Base-by-base conservation (phyloP, 2,113 vertebrate genomes). In the Myotis davidii region DNA sequence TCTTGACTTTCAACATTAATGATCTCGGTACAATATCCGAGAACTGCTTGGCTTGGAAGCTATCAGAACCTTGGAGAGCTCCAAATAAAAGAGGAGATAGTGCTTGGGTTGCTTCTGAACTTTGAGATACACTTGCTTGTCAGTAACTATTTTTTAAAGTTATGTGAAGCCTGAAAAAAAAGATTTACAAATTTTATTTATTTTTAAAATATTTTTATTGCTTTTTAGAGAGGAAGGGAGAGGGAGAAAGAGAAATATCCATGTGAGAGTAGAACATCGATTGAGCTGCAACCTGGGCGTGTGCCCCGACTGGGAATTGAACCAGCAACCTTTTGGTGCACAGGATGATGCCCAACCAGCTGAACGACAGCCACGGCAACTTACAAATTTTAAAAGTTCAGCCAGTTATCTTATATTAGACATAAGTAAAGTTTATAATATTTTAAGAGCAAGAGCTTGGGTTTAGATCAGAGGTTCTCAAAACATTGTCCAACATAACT, bases 21-120 rank as follows among this genome's bases (percentile, higher is more conserved):
- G 56, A 29, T 42, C 16, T 81, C 2, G 17, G 9, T 76, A 32
- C 11, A n/a, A 6, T 12, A 10, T 32, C 77, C 77, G 70, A 72
- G 23, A 82, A 76, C n/a, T 69, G 18, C 90, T 67, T 32, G 12
- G 9, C 37, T 65, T 56, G 17, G 9, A 90, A 14, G 11, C 6
- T 88, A 4, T 97, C 93, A 96, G 97, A 85, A 97, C 97, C 96
- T 90, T 94, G 97, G 97, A 97, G 90, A 97, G 97, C 83, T 95
- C 97, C 73, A 85, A 18, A 32, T 79, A 90, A 18, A 74, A 27
- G 14, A 0, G 0, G 13, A 12, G 7, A 29, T 88, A 5, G 11
- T 64, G 1, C 23, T 64, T 93, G 27, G 1, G 34, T 94, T 86
- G 65, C 20, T 83, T 95, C 20, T 95, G 82, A 88, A 56, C 32